Evolutionary conservation across 1,140 invertebrate species (phyloP), one percentile per base, ranked within the genome.

Genomic region (Drosophila kepulauana): DNA sequence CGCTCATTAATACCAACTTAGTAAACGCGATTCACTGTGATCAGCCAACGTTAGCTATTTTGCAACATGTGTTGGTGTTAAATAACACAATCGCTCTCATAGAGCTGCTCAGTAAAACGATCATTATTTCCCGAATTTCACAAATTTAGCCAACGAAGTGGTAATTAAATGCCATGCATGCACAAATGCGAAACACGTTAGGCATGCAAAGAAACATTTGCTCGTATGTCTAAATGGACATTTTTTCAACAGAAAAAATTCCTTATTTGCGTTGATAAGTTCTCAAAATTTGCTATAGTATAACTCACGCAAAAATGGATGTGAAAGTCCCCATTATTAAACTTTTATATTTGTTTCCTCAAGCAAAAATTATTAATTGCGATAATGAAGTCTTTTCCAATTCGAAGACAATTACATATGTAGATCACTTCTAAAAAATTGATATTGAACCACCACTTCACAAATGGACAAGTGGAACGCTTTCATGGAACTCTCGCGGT

Each of bases 341-440:
- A 28, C 8, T 51, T 35, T 11, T 43, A 25, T 59, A 66, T 7
- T 49, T 58, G 2, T 72, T 51, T 16, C 35, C 54, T 1, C n/a
- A 63, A 16, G 46, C n/a, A 16, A 71, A 54, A 28, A 61, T 28
- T 25, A 61, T 70, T 33, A 54, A 62, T 11, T 70, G 58, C 35
- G 58, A 72, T 16, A 71, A 64, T 4, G 49, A 70, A n/a, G 51
- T 15, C 28, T n/a, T 15, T 15, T 46, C 15, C 45, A 46, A 56
- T 54, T 57, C 64, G 0, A 49, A 65, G 8, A 65, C 25, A 43
- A 13, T 43, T 16, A 65, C 20, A 25, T 25, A 25, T 25, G 20
- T 25, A 25, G 20, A 38, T 54, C 8, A 13, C 11, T 38, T 20
- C 15, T 49, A 5, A 51, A 49, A 35, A 51, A 43, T 33, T n/a